A percentile compares a stretch with the other conserved stretches of the same genome.
These are phyloP conservation scores for Calephelis nemesis DNA, from an alignment of 1,140 invertebrate genomes.

Conservation along the genomic window DNA sequence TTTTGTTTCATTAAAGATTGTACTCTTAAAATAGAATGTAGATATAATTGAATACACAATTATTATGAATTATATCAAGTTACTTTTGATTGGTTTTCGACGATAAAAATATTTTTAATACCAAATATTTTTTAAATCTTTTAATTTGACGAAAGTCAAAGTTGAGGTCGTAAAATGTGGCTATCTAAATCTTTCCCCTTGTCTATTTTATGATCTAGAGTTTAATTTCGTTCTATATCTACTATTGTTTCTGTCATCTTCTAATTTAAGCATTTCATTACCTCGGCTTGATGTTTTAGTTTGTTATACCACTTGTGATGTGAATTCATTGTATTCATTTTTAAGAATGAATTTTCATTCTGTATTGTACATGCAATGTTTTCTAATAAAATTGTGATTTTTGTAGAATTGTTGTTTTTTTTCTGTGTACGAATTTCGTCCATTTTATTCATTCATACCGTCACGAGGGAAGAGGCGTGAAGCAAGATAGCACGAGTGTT, in stretches of 20 bases:
- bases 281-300: conserved; percentile 50
- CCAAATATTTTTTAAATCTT: conserved; percentile 31
- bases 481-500: too few species aligned
- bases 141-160: conserved; percentile 50
- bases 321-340: background rate
- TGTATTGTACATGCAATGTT: conserved; percentile 6
- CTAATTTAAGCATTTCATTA: conserved; percentile 55
- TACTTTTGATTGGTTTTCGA: background rate
- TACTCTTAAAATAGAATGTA: background rate
- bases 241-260: conserved; percentile 25
- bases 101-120: background rate
- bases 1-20: background rate
- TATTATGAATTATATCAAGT: conserved; percentile 10
- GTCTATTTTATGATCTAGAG: conserved; percentile 21
- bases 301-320: conserved; percentile 4
- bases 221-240: conserved; percentile 10
- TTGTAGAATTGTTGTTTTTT: too few species aligned
- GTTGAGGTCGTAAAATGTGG: conserved; percentile 70
- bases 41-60: background rate
- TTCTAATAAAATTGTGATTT: conserved; percentile 6
- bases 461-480: too few species aligned
- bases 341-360: conserved; percentile 10
- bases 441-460: too few species aligned
- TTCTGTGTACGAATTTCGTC: too few species aligned
- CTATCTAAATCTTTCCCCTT: conserved; percentile 22